These are phyloP conservation scores for Cranoglanis bouderius DNA, from an alignment of 2,113 vertebrate species.

Conservation along the genomic window DNA sequence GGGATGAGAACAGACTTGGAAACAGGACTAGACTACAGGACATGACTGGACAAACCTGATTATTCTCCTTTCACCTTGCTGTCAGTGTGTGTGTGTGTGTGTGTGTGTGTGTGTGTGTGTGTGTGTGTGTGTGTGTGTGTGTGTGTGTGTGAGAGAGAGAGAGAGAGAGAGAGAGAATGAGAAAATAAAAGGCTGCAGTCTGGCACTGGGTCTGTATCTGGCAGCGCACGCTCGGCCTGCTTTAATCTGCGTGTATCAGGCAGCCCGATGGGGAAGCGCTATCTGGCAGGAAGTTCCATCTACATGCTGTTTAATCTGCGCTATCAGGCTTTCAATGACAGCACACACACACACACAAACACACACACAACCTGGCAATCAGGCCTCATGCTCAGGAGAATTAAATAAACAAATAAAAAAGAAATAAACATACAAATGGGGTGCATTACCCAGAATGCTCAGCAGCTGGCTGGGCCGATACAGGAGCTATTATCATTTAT, in stretches of 20 bases:
- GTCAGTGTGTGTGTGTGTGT: neutral
- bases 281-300: constrained; percentile 38
- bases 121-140: neutral
- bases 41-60: neutral
- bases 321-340: neutral
- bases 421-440: constrained; percentile 41
- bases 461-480: constrained; percentile 30
- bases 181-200: constrained; percentile 15
- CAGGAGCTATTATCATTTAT: constrained; percentile 41
- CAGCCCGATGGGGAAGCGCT: constrained; percentile 1
- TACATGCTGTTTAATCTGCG: constrained; percentile 26
- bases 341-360: constrained; percentile 25
- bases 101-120: neutral
- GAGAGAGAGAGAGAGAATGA: too few species aligned
- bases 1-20: too few species aligned
- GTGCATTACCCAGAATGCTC: constrained; percentile 31
- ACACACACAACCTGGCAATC: constrained; percentile 5
- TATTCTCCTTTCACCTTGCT: neutral
- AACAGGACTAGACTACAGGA: neutral
- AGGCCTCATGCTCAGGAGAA: neutral
- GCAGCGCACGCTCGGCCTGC: neutral
- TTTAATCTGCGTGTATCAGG: constrained; percentile 31
- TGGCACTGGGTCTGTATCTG: constrained; percentile 9
- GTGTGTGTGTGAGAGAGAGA: too few species aligned
- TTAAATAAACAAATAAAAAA: constrained; percentile 37